Percentiles rank a stretch among this genome's conserved stretches.
phyloP scores from a whole-genome alignment of 2,888 invertebrate genomes.

The Hemistola chrysoprasaria region DNA sequence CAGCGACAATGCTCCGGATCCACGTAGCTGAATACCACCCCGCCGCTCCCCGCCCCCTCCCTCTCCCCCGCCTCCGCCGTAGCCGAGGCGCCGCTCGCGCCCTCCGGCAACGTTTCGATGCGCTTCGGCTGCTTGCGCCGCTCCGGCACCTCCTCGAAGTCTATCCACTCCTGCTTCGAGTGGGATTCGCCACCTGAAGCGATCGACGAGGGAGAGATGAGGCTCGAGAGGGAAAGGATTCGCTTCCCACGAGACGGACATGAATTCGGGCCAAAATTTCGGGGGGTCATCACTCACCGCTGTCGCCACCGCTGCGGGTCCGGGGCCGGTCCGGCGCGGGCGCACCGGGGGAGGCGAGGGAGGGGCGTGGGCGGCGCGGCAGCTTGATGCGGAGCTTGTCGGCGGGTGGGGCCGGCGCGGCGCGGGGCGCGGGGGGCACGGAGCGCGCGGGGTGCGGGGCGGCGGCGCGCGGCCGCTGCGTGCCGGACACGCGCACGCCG shows the following conservation, averaged over 20 bases:
- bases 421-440: constrained; percentile 35
- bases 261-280: no score
- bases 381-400: constrained; percentile 61
- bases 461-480: constrained; percentile 84
- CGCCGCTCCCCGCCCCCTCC: constrained; percentile 69
- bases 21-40: constrained; percentile 86
- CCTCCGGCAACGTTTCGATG: constrained; percentile 89
- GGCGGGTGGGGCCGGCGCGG: constrained; percentile 40
- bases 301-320: constrained; percentile 54
- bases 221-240: no score
- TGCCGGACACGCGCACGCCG: constrained; percentile 63
- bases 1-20: constrained; percentile 94
- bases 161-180: constrained; percentile 87
- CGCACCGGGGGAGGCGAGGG: constrained; percentile 39
- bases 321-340: constrained; percentile 34
- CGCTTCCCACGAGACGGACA: no score
- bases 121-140: constrained; percentile 90
- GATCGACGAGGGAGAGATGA: no score
- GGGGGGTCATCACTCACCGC: constrained; percentile 34
- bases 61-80: no score
- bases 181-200: constrained; percentile 38
- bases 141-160: constrained; percentile 93
- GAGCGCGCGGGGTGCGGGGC: constrained; percentile 76
- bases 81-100: no score
- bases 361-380: constrained; percentile 57